Evolutionary conservation across 2,113 vertebrate genomes (phyloP).

Genomic region (Lepus europaeus): DNA sequence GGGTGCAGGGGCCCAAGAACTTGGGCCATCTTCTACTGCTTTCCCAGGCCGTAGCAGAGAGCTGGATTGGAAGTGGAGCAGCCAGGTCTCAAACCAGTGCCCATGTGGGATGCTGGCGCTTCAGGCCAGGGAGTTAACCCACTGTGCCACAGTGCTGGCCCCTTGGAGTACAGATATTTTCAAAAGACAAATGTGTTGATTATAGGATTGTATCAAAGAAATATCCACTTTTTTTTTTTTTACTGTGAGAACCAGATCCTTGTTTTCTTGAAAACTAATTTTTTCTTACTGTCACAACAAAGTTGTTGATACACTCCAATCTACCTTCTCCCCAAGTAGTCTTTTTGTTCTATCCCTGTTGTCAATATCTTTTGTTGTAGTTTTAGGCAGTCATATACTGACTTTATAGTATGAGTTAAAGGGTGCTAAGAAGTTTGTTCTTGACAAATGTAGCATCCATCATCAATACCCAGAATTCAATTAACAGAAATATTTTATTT

Average conservation of each 20-base stretch:
- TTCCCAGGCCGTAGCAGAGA: no score
- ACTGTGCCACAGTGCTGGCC: no score
- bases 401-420: not conserved
- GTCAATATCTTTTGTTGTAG: not conserved
- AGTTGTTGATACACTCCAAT: not conserved
- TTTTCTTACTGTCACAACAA: not conserved
- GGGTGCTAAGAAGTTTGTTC: not conserved
- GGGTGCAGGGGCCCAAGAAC: no score
- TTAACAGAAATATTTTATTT: not conserved
- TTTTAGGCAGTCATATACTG: not conserved
- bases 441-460: not conserved
- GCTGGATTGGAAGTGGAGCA: no score
- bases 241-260: not conserved
- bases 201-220: not conserved
- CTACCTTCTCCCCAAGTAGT: not conserved
- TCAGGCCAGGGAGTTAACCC: no score
- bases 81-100: no score
- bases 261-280: conserved; percentile 17
- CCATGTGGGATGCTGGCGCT: no score
- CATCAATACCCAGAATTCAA: not conserved
- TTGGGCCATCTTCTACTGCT: no score
- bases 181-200: not conserved
- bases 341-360: not conserved
- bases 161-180: not conserved
- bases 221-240: not conserved